Evolutionary conservation across 2,888 invertebrate species (phyloP).

Genomic region (Agrochola litura): DNA sequence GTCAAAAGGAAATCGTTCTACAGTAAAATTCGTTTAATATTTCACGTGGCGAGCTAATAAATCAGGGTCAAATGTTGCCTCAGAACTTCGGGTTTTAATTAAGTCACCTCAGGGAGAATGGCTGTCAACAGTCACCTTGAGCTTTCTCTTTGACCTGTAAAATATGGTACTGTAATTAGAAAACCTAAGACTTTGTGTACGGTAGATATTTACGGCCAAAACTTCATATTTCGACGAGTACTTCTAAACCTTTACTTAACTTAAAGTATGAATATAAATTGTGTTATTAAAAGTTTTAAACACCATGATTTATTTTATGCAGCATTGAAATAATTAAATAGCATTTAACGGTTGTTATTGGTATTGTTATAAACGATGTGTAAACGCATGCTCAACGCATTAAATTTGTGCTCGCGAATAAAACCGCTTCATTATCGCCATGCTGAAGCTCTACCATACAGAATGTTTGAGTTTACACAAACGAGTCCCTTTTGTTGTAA

Average conservation of each 20-base stretch:
- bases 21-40: constrained; percentile 12
- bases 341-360: too few relatives aligned
- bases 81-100: constrained; percentile 10
- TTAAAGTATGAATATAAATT: not conserved
- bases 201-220: not conserved
- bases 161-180: not conserved
- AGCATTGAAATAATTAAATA: not conserved
- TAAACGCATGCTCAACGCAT: not conserved
- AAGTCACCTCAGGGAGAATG: not conserved
- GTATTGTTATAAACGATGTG: not conserved
- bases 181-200: too few relatives aligned
- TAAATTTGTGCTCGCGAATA: constrained; percentile 3
- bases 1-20: not conserved
- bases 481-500: not conserved
- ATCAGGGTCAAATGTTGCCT: not conserved
- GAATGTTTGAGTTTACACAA: not conserved
- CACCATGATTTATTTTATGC: not conserved
- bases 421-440: constrained; percentile 2
- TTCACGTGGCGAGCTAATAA: constrained; percentile 10
- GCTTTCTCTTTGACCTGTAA: not conserved
- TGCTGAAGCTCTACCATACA: not conserved
- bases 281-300: not conserved
- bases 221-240: not conserved
- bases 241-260: not conserved
- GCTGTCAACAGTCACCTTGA: not conserved